Evolutionary conservation across 2,113 vertebrate genomes (phyloP).

Genomic region (Paraplagusia blochii): DNA sequence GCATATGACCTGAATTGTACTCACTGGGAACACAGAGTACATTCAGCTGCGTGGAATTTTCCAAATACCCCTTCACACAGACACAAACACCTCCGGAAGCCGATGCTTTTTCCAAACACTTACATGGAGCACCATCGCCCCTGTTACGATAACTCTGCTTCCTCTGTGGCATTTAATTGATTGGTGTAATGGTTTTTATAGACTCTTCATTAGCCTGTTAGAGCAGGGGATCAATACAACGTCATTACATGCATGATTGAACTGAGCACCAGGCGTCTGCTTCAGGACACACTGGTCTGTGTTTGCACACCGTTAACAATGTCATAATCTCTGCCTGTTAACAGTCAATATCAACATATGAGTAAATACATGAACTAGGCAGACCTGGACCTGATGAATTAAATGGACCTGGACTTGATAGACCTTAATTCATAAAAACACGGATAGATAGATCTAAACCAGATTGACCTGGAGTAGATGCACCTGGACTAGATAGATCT

Average conservation of each 20-base stretch:
- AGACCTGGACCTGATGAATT: no score
- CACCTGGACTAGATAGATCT: no score
- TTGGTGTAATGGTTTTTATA: slow-evolving; percentile 62
- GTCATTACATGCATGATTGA: slow-evolving; percentile 62
- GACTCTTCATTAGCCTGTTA: slow-evolving; percentile 68
- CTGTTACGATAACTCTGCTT: slow-evolving; percentile 25
- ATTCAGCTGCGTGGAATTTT: slow-evolving; percentile 6
- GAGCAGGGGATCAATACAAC: slow-evolving; percentile 60
- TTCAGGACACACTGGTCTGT: slow-evolving; percentile 27
- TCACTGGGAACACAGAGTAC: slow-evolving; percentile 13
- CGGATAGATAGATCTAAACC: no score
- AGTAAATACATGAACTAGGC: no score
- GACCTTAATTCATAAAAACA: no score
- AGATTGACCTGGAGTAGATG: no score
- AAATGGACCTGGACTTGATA: no score
- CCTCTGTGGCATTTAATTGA: slow-evolving; percentile 55
- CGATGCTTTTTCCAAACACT: slow-evolving; percentile 1
- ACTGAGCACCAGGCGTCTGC: slow-evolving; percentile 28
- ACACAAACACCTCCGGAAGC: background rate
- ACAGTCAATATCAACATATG: no score
- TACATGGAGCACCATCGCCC: background rate
- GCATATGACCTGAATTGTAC: slow-evolving; percentile 39
- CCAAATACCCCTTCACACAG: background rate
- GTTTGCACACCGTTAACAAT: slow-evolving; percentile 37
- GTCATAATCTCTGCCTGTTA: background rate